Evolutionary conservation across 2,113 vertebrate species (phyloP), one percentile per base, ranked within the genome.

Genomic region (Blennius ocellaris): DNA sequence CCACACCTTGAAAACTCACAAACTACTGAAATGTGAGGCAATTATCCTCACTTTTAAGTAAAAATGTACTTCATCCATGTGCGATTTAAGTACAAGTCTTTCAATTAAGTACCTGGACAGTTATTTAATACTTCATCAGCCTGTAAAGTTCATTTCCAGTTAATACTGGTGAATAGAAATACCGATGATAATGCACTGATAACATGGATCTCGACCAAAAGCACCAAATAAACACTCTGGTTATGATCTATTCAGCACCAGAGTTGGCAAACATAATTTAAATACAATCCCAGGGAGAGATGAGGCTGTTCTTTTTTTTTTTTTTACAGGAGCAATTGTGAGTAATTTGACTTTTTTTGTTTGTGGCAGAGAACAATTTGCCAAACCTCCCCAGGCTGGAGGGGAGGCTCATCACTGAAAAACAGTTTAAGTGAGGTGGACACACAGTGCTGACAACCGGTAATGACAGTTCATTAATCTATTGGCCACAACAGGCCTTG

Each of bases 391-490:
- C 21, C 1, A 57, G 14, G 51, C 37, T 57, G 44, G 60, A 69
- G 51, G 63, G 43, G 68, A 69, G 59, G 39, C 60, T 65, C 55
- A 37, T 84, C 48, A 81, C 3, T 74, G 63, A 40, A 66, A 74
- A 74, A 54, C 65, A 48, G 45, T 58, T 66, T 57, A 65, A 74
- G 56, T 44, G 61, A 71, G 55, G 73, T 61, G 69, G 56, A 70
- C 60, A 21, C 36, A 10, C 56, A 8, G 67, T 16, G 1, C 63
- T 43, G 73, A 60, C 73, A 73, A 50, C 38, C 37, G 8, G 69
- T 73, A 75, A 81, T 51, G 70, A 71, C 39, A 4, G 11, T 72
- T 68, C 57, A 71, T 71, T 59, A 53, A 71, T 78, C 52, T 60
- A 38, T 45, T 50, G 61, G 48, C 43, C 68, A 69, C 63, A 67